These are phyloP conservation scores for Struthidea cinerea DNA, from an alignment of 2,113 vertebrate species.

Conservation along the genomic window DNA sequence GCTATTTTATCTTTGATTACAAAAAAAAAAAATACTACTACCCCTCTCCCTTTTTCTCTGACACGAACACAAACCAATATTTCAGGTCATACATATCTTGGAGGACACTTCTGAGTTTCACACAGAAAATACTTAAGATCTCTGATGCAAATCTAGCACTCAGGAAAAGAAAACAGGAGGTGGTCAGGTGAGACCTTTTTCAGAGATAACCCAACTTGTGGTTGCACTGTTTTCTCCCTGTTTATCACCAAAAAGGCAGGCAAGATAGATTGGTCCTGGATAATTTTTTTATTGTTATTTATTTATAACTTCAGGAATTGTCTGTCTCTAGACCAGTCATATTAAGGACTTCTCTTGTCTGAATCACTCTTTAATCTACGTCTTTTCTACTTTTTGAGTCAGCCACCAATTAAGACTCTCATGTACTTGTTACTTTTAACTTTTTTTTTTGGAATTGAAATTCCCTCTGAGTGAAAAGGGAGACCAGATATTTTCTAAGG, in stretches of 20 bases:
- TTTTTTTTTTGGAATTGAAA: not conserved
- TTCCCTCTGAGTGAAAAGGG: not conserved
- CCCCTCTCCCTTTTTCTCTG: not conserved
- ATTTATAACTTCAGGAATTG: not conserved
- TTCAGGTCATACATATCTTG: slow-evolving; percentile 10
- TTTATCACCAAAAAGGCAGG: not conserved
- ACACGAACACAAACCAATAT: not conserved
- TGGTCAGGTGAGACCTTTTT: not conserved
- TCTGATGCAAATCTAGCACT: not conserved
- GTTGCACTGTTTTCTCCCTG: not conserved
- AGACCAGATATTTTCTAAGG: not conserved
- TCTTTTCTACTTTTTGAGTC: not conserved
- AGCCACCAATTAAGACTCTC: not conserved
- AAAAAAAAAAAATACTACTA: not conserved
- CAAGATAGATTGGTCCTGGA: not conserved
- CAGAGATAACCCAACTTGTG: not conserved
- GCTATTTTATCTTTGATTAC: not conserved
- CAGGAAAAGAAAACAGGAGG: not conserved
- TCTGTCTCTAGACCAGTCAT: not conserved
- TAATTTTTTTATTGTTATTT: not conserved
- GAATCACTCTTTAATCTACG: not conserved
- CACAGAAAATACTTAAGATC: not conserved
- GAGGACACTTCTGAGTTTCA: not conserved
- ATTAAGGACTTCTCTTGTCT: not conserved
- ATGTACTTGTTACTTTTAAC: not conserved